Percentiles rank a stretch among this genome's conserved stretches.
phyloP scores from a whole-genome alignment of 1,140 invertebrate genomes.

The Gryllus bimaculatus region DNA sequence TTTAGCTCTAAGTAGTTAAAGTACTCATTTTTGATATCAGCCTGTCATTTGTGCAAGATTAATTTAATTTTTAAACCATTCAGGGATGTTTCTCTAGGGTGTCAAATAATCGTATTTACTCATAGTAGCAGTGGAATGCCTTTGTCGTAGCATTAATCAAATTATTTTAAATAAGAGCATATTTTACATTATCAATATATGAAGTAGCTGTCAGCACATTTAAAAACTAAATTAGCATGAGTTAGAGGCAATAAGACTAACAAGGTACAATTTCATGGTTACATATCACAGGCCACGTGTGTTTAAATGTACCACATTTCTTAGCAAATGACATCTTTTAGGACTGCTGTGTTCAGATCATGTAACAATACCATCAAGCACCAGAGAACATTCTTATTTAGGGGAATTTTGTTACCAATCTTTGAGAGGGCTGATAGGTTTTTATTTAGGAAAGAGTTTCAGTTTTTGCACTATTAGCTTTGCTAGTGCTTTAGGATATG shows the following conservation, averaged over 20 bases:
- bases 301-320: neutral
- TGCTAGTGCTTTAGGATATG: neutral
- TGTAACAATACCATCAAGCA: too few species aligned
- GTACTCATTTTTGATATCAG: neutral
- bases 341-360: too few species aligned
- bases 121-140: neutral
- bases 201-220: neutral
- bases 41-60: neutral
- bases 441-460: neutral
- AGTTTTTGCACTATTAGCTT: neutral
- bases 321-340: too few species aligned
- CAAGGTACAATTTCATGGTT: neutral
- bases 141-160: neutral
- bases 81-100: neutral
- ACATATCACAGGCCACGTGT: neutral
- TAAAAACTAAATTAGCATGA: neutral
- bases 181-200: neutral
- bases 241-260: conserved; percentile 4
- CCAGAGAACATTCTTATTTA: too few species aligned
- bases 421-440: neutral
- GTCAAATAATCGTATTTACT: neutral
- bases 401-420: neutral
- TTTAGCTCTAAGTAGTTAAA: neutral
- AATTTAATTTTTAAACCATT: neutral
- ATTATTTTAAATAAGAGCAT: neutral